phyloP scores from a whole-genome alignment of 2,113 vertebrate genomes.

The Leptodactylus fuscus region DNA sequence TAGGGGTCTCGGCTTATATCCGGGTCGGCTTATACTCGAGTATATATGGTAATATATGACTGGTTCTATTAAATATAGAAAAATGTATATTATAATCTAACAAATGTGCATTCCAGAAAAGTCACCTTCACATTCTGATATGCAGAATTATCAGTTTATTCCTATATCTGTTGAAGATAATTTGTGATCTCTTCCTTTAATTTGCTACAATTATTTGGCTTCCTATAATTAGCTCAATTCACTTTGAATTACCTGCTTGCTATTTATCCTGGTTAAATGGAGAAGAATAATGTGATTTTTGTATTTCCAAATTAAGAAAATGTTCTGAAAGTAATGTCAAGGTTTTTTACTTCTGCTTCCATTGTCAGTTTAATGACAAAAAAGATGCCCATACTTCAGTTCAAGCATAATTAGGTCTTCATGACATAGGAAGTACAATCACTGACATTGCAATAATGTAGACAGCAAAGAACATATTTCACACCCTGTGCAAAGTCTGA shows the following conservation, averaged over 20 bases:
- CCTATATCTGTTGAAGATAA: background rate
- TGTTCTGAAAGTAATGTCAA: background rate
- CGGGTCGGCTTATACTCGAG: no score
- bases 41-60: no score
- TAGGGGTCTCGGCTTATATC: no score
- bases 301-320: background rate
- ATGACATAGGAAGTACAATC: constrained; percentile 27
- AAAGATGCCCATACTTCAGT: constrained; percentile 14
- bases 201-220: background rate
- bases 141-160: background rate
- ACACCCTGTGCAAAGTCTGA: background rate
- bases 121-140: background rate
- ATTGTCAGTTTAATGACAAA: constrained; percentile 1
- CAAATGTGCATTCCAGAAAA: background rate
- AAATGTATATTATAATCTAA: no score
- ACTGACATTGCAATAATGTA: constrained; percentile 28
- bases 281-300: background rate
- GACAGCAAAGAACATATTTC: constrained; percentile 35
- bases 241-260: background rate
- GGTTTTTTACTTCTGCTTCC: background rate
- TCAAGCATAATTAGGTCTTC: constrained; percentile 34
- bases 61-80: no score
- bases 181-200: background rate
- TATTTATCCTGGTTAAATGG: background rate
- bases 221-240: background rate